phyloP scores from a whole-genome alignment of 2,888 invertebrate species.

The Matsumyia berberina region DNA sequence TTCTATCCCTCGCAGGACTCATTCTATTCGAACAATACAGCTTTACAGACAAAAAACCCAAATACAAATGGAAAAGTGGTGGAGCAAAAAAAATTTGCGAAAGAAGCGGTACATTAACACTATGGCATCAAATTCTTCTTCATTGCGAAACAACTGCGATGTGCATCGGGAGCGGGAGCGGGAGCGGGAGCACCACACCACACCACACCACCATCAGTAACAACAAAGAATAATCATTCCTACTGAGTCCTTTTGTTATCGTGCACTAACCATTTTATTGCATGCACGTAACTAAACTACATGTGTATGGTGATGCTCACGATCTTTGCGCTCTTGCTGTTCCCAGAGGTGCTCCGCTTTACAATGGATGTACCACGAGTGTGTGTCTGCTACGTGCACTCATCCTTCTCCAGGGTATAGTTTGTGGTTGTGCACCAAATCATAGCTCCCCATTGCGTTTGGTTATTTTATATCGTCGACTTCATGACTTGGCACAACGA shows the following conservation, averaged over 20 bases:
- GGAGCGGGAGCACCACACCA: slow-evolving; percentile 1
- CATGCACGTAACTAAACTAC: slow-evolving; percentile 63
- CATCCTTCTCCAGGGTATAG: slow-evolving; percentile 19
- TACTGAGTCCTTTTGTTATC: slow-evolving; percentile 62
- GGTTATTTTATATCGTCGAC: not conserved
- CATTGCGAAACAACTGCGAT: slow-evolving; percentile 35
- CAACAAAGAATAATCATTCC: slow-evolving; percentile 51
- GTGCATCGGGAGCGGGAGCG: slow-evolving; percentile 25
- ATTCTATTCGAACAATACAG: slow-evolving; percentile 51
- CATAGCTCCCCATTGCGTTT: slow-evolving; percentile 25
- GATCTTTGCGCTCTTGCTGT: slow-evolving; percentile 33
- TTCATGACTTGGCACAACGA: slow-evolving; percentile 15
- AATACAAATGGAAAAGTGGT: slow-evolving; percentile 28
- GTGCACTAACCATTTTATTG: slow-evolving; percentile 70
- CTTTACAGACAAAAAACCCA: slow-evolving; percentile 23
- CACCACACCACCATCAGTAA: slow-evolving; percentile 9
- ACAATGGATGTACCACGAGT: slow-evolving; percentile 12
- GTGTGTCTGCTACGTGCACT: slow-evolving; percentile 38
- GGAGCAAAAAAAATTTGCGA: not conserved
- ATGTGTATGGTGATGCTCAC: slow-evolving; percentile 27
- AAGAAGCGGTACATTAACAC: slow-evolving; percentile 60
- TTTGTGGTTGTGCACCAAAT: slow-evolving; percentile 48
- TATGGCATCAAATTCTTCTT: slow-evolving; percentile 50
- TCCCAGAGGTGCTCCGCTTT: slow-evolving; percentile 20
- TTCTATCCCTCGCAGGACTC: slow-evolving; percentile 46